These are phyloP conservation scores for Trigoniulus corallinus DNA, from an alignment of 1,140 invertebrate species.

Conservation along the genomic window DNA sequence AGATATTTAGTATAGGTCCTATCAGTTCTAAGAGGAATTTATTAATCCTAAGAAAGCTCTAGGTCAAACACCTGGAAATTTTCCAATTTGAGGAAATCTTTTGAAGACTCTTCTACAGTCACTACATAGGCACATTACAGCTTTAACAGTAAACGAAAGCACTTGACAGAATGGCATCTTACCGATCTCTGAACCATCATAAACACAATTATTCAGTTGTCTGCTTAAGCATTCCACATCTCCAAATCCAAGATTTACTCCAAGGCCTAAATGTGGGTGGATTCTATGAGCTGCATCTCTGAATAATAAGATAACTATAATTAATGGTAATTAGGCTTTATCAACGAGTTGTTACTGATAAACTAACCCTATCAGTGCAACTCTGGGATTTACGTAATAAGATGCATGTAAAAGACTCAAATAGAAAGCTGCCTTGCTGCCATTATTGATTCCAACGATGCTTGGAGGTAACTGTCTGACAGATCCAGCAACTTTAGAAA, in stretches of 20 bases:
- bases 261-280: constrained; percentile 92
- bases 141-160: too few species aligned
- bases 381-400: constrained; percentile 54
- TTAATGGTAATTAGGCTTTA: neutral
- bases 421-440: constrained; percentile 71
- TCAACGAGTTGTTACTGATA: neutral
- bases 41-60: too few species aligned
- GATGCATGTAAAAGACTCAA: constrained; percentile 76
- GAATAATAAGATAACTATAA: constrained; percentile 8
- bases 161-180: too few species aligned
- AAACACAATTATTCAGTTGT: constrained; percentile 46
- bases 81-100: too few species aligned
- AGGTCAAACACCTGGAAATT: too few species aligned
- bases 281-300: constrained; percentile 85
- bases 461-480: too few species aligned
- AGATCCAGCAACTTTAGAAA: too few species aligned
- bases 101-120: neutral
- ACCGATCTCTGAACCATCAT: constrained; percentile 56
- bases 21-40: too few species aligned
- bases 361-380: constrained; percentile 63
- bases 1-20: too few species aligned
- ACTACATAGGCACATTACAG: too few species aligned
- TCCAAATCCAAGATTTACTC: constrained; percentile 91
- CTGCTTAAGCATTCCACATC: constrained; percentile 61
- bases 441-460: constrained; percentile 38